Evolutionary conservation across 2,888 invertebrate genomes (phyloP).

Genomic region (Sipha maydis): DNA sequence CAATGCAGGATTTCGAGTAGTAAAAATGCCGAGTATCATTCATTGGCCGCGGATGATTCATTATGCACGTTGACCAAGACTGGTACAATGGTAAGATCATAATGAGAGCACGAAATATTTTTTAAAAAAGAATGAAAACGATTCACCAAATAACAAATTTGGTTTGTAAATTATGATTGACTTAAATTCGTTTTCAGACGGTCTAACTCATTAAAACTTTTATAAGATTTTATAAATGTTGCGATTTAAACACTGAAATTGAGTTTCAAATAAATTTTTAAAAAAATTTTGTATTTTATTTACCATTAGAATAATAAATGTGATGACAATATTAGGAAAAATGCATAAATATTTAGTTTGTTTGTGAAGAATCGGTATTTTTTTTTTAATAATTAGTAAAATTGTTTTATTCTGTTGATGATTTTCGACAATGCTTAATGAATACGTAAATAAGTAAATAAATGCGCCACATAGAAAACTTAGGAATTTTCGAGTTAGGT

Average conservation of each 20-base stretch:
- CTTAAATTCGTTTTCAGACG: too few relatives aligned
- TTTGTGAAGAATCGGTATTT: too few relatives aligned
- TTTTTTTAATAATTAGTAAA: background rate
- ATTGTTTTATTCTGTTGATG: background rate
- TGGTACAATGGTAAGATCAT: slow-evolving; percentile 52
- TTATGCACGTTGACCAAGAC: slow-evolving; percentile 61
- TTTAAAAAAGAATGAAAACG: background rate
- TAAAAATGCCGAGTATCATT: slow-evolving; percentile 55
- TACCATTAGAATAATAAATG: too few relatives aligned
- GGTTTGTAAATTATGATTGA: too few relatives aligned
- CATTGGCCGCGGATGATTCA: slow-evolving; percentile 57
- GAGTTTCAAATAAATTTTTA: too few relatives aligned
- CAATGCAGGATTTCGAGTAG: slow-evolving; percentile 41
- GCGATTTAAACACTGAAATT: too few relatives aligned
- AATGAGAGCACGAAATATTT: background rate
- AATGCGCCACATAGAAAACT: background rate
- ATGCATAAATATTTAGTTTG: too few relatives aligned
- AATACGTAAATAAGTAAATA: background rate
- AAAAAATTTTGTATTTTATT: too few relatives aligned
- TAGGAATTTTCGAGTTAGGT: background rate
- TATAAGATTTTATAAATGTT: too few relatives aligned
- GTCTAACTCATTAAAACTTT: too few relatives aligned
- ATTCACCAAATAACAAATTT: background rate
- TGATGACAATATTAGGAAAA: too few relatives aligned
- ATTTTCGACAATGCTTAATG: background rate